Evolutionary conservation across 2,888 invertebrate species (phyloP).

Genomic region (Acanthococcus lagerstroemiae): DNA sequence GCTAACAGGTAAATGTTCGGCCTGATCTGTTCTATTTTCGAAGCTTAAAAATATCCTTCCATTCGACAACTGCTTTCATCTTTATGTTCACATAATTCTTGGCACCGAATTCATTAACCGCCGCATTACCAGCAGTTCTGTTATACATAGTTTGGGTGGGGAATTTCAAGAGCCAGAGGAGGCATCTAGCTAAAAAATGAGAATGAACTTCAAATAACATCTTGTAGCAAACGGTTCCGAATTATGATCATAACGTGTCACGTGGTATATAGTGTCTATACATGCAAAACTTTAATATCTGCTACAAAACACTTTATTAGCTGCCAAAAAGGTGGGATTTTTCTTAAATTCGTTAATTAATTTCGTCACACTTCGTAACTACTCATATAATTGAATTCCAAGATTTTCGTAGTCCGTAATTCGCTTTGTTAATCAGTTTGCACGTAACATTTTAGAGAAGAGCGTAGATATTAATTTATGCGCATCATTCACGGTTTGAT

Average conservation of each 20-base stretch:
- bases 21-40: too few species aligned
- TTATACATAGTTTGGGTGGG: slow-evolving; percentile 22
- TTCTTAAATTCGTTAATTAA: neutral
- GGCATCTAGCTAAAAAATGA: neutral
- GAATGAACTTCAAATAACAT: slow-evolving; percentile 21
- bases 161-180: slow-evolving; percentile 1
- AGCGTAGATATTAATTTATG: neutral
- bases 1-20: too few species aligned
- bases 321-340: slow-evolving; percentile 31
- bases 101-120: neutral
- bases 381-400: neutral
- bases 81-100: neutral
- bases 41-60: too few species aligned
- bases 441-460: neutral
- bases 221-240: neutral
- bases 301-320: neutral
- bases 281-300: slow-evolving; percentile 1
- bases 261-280: slow-evolving; percentile 12
- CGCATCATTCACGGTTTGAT: neutral
- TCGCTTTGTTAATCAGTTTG: neutral
- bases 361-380: slow-evolving; percentile 2
- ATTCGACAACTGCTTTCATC: too few species aligned
- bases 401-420: neutral
- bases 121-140: neutral
- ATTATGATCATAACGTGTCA: slow-evolving; percentile 15